Percentiles rank a stretch among this genome's conserved stretches.
These are phyloP conservation scores for Channa striata DNA, from an alignment of 2,797 vertebrate genomes.

Conservation along the genomic window DNA sequence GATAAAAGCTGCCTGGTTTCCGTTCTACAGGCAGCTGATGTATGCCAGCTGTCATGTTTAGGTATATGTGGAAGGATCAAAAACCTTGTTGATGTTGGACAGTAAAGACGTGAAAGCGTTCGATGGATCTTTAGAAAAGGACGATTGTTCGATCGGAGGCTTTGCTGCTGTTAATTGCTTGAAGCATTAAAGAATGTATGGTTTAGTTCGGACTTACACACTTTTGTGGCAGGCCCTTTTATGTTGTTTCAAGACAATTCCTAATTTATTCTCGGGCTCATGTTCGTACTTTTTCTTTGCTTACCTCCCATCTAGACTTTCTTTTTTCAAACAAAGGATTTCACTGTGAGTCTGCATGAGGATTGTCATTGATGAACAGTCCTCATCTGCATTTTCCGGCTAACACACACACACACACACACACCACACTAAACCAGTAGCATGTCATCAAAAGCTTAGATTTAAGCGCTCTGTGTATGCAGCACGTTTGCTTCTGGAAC, in stretches of 20 bases:
- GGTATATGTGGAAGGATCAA: slow-evolving; percentile 55
- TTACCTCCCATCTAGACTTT: slow-evolving; percentile 19
- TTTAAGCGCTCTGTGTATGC: slow-evolving; percentile 56
- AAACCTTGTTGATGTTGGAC: slow-evolving; percentile 36
- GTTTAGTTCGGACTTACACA: slow-evolving; percentile 26
- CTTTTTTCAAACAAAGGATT: slow-evolving; percentile 47
- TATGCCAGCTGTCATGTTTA: slow-evolving; percentile 59
- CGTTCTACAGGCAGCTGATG: slow-evolving; percentile 44
- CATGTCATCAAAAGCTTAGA: slow-evolving; percentile 76
- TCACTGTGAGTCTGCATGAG: slow-evolving; percentile 8
- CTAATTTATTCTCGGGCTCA: slow-evolving; percentile 21
- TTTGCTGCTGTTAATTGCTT: slow-evolving; percentile 49
- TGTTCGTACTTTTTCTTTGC: slow-evolving; percentile 16
- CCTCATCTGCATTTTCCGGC: slow-evolving; percentile 24
- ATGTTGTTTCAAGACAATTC: slow-evolving; percentile 24
- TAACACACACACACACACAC: slow-evolving; percentile 18
- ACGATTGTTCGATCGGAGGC: slow-evolving; percentile 28
- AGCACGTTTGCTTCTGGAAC: slow-evolving; percentile 74
- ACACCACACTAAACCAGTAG: slow-evolving; percentile 69
- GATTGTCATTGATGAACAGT: slow-evolving; percentile 12
- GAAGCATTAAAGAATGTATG: slow-evolving; percentile 24
- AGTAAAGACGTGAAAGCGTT: slow-evolving; percentile 37
- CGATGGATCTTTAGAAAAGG: slow-evolving; percentile 23
- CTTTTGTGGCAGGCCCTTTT: slow-evolving; percentile 24
- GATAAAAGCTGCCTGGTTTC: slow-evolving; percentile 63